phyloP scores from a whole-genome alignment of 2,797 vertebrate genomes.

The Acanthurus lineatus region DNA sequence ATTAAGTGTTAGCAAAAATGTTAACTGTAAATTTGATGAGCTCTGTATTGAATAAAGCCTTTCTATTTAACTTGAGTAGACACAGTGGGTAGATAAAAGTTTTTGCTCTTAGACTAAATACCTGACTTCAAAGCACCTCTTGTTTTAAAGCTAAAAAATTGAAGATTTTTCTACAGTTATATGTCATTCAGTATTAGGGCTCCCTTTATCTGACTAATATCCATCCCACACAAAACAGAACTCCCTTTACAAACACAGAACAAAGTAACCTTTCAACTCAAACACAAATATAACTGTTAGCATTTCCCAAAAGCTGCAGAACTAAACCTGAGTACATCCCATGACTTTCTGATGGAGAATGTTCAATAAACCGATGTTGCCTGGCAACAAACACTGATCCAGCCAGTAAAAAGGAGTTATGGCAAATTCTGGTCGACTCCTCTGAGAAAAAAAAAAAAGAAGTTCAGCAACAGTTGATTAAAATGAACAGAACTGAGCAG shows the following conservation, averaged over 20 bases:
- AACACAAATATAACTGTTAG: conserved; percentile 46
- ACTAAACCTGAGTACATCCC: conserved; percentile 27
- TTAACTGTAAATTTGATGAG: neutral
- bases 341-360: conserved; percentile 49
- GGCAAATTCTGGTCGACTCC: conserved; percentile 35
- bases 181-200: conserved; percentile 19
- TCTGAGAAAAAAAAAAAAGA: conserved; percentile 26
- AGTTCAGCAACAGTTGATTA: conserved; percentile 41
- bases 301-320: conserved; percentile 42
- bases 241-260: conserved; percentile 16
- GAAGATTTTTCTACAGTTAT: neutral
- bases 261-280: conserved; percentile 38
- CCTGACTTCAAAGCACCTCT: neutral
- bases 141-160: neutral
- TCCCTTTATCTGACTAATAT: conserved; percentile 44
- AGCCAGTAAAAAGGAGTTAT: conserved; percentile 40
- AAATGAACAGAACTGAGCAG: conserved; percentile 30
- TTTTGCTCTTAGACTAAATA: conserved; percentile 1
- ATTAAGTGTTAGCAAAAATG: neutral
- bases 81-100: neutral
- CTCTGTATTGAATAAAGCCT: neutral
- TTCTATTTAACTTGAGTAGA: too few species aligned
- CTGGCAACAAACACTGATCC: conserved; percentile 70
- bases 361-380: conserved; percentile 76
- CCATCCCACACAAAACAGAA: conserved; percentile 35